These are phyloP conservation scores for Bacillus rossius DNA, from an alignment of 1,140 invertebrate species.

Conservation along the genomic window DNA sequence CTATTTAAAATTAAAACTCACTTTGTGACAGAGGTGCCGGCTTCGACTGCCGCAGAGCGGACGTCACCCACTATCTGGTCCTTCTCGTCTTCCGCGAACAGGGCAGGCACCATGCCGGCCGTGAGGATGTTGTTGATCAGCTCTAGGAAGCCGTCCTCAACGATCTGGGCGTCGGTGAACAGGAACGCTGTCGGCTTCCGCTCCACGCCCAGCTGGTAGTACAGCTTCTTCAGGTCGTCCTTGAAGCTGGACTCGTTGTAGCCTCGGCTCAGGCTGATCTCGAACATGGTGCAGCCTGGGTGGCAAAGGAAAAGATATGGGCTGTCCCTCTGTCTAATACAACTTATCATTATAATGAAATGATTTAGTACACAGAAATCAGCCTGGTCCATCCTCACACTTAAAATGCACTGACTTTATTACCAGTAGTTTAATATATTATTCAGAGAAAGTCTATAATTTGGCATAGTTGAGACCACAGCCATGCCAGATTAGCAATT, in stretches of 20 bases:
- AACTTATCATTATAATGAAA: no score
- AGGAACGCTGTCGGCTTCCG: constrained; percentile 75
- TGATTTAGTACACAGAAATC: no score
- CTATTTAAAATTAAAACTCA: no score
- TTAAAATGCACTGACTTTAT: no score
- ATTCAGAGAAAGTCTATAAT: no score
- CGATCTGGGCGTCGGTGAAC: constrained; percentile 73
- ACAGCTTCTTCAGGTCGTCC: constrained; percentile 79
- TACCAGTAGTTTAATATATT: no score
- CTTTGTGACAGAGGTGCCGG: constrained; percentile 64
- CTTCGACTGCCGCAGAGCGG: constrained; percentile 58
- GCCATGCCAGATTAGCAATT: no score
- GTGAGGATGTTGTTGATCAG: constrained; percentile 87
- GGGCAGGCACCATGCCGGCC: constrained; percentile 74
- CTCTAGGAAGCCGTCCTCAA: constrained; percentile 62
- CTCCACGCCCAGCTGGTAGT: constrained; percentile 67
- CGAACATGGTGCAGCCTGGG: constrained; percentile 67
- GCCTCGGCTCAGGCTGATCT: constrained; percentile 73
- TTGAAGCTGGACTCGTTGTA: constrained; percentile 78
- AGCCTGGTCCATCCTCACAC: no score
- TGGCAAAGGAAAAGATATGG: constrained; percentile 14
- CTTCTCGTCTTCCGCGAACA: constrained; percentile 84
- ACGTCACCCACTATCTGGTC: constrained; percentile 49
- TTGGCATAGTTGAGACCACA: no score
- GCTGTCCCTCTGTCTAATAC: no score